Evolutionary conservation across 2,888 invertebrate species (phyloP).

Genomic region (Ophonus ardosiacus): DNA sequence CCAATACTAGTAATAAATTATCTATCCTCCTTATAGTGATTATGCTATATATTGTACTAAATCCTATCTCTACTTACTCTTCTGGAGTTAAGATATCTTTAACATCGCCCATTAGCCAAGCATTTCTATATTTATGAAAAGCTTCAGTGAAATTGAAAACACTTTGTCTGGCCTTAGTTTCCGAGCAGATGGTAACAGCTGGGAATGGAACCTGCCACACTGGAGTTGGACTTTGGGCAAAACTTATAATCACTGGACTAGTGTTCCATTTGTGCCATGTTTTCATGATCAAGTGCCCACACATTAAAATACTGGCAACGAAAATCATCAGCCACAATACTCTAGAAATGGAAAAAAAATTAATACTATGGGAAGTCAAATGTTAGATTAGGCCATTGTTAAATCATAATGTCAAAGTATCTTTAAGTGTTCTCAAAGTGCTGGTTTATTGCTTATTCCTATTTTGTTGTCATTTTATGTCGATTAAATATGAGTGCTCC

Average conservation of each 20-base stretch:
- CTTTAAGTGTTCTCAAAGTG: too few relatives aligned
- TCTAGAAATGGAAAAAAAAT: constrained; percentile 73
- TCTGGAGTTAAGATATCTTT: constrained; percentile 75
- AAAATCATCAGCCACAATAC: constrained; percentile 83
- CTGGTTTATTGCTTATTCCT: too few relatives aligned
- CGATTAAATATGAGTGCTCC: too few relatives aligned
- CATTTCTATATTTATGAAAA: constrained; percentile 72
- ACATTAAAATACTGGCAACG: constrained; percentile 80
- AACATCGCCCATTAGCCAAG: constrained; percentile 1
- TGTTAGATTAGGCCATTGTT: background rate
- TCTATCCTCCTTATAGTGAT: too few relatives aligned
- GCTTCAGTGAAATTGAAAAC: constrained; percentile 82
- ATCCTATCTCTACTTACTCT: constrained; percentile 75
- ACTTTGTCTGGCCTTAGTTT: constrained; percentile 81
- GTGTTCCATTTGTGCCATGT: constrained; percentile 86
- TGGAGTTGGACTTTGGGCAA: constrained; percentile 85
- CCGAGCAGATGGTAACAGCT: constrained; percentile 73
- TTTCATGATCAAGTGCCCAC: constrained; percentile 80
- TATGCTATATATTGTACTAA: too few relatives aligned
- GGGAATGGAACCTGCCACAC: constrained; percentile 80
- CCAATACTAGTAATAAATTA: too few relatives aligned
- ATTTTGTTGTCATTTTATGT: too few relatives aligned
- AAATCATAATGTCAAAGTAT: too few relatives aligned
- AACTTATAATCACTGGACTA: constrained; percentile 87
- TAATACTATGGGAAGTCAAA: background rate